Base-by-base conservation (phyloP, 2,113 vertebrate genomes). In the Cavia aperea region DNA sequence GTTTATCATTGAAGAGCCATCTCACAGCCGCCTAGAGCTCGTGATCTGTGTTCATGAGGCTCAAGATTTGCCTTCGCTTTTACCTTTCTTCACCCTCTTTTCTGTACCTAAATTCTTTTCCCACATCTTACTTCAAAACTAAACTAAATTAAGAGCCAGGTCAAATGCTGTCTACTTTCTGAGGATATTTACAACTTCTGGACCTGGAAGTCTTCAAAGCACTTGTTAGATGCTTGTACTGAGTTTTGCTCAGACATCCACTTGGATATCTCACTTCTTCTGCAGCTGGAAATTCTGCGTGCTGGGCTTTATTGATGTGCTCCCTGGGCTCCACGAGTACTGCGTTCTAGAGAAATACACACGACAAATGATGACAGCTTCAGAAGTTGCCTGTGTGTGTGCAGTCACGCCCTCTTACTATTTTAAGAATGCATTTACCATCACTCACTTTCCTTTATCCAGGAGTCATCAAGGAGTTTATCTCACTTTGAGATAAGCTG, bases 401-500 rank as follows among this genome's bases (percentile, higher is more conserved):
- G 63, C 26, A 33, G 31, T 31, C 81, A 8, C 14, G 36, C 23
- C 75, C 16, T 4, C 78, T 33, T 77, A 19, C 51, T 60, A 3
- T 54, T 78, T 82, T 58, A 91, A n/a, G 63, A 43, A 33, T 75
- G 78, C 65, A 19, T 66, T 68, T 58, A 46, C n/a, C 23, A 70
- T 23, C 23, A n/a, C 9, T 86, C 5, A 11, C 49, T 26, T 33
- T 85, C 3, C 31, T 63, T 84, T 73, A 81, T 16, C 33, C 16
- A 73, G 77, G 81, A 92, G 72, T 11, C 1, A 16, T 81, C 86
- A 39, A 75, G 7, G 49, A 77, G 31, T 13, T 46, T 70, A n/a
- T 63, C 33, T 89, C 60, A 62, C 92, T 92, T 86, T 56, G 68
- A 82, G 82, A 11, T n/a, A 36, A 75, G 88, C 3, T 33, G 16